Evolutionary conservation across 1,140 invertebrate species (phyloP), one percentile per base, ranked within the genome.

Genomic region (Leptinotarsa defecta): DNA sequence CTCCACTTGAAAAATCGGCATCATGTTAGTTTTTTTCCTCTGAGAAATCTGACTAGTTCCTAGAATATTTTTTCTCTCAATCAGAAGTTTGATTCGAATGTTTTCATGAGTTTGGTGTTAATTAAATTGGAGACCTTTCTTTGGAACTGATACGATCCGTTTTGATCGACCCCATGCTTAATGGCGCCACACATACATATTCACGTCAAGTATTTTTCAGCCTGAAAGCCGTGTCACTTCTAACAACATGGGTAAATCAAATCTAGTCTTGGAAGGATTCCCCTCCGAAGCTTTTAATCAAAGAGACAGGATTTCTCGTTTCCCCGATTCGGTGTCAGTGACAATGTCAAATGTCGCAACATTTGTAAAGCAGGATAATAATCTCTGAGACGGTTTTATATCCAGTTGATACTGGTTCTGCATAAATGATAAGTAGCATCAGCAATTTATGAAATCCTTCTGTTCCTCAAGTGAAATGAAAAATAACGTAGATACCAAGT

Each of bases 371-470:
- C 8, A 3, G 24, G 65, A 68, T 68, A 68, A 68, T 68, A 68
- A 68, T 68, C 65, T 68, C 65, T n/a, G 22, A 24, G 65, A 68
- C 65, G 43, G 65, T 68, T 68, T 68, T 68, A 68, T 22, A 68
- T 68, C 65, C 22, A 43, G 52, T 57, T 57, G 52, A 57, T 57
- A 57, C 52, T 57, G n/a, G 52, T 57, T 57, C 52, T 57, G 52
- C 52, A 57, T 57, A 19, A 57, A 57, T 57, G 52, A 57, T 15
- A 15, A 57, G 52, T 57, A 17, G 17, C 52, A 19, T 19, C n/a
- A 57, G 52, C 15, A 57, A 57, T 57, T 57, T 57, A 57, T 57
- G 1, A 57, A 57, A 15, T 57, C 52, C 13, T 15, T n/a, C 4
- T 19, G 15, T 19, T 57, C 13, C 13, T 57, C 52, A 13, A 43